A percentile compares a stretch with the other conserved stretches of the same genome.
Conservation (phyloP, 2,797 vertebrate genomes). For the Smutsia temminckii region DNA sequence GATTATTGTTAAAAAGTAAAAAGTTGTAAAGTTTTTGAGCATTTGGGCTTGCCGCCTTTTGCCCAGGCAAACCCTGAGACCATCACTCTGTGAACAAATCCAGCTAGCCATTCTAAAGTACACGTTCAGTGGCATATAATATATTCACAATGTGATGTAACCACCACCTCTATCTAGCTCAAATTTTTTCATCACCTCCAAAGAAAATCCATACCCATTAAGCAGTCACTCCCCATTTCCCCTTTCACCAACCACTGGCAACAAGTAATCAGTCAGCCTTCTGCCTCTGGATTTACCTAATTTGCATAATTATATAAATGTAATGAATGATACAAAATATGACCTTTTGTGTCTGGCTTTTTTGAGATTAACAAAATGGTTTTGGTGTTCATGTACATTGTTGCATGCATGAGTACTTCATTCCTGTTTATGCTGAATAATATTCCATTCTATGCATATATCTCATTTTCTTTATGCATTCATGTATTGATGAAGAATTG, state of each 20-base stretch:
- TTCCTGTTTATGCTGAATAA: not conserved
- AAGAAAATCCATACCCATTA: not conserved
- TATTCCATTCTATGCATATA: not conserved
- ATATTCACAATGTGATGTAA: not conserved
- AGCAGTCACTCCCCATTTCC: not conserved
- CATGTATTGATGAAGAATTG: not conserved
- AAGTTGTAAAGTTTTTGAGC: not conserved
- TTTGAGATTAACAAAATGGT: not conserved
- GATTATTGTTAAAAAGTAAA: too few species aligned
- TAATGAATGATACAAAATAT: not conserved
- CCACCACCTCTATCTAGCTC: not conserved
- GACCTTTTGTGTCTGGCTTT: not conserved
- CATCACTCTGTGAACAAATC: not conserved
- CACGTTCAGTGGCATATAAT: not conserved
- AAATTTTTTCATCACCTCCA: not conserved
- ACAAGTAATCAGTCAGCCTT: not conserved
- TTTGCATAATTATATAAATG: not conserved
- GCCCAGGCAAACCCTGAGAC: not conserved
- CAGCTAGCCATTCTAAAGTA: not conserved
- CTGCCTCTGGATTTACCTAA: not conserved
- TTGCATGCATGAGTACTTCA: not conserved
- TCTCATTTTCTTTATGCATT: not conserved
- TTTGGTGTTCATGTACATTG: not conserved
- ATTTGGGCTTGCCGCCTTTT: not conserved
- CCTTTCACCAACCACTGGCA: not conserved